Evolutionary conservation across 2,797 vertebrate genomes (phyloP).

Genomic region (Acipenser ruthenus): DNA sequence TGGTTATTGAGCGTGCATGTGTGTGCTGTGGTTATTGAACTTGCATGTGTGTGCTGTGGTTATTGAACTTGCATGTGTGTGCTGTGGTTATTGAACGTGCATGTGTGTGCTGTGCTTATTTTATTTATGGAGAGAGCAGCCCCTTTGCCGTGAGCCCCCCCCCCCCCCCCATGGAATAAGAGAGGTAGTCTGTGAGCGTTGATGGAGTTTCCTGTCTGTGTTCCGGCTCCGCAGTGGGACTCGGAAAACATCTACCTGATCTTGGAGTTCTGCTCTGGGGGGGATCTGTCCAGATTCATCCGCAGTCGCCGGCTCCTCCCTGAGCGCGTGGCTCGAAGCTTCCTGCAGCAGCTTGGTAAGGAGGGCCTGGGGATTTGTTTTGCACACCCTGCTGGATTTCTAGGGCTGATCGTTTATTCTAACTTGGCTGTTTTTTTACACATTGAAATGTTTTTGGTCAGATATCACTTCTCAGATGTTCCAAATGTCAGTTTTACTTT

Average conservation of each 20-base stretch:
- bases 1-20: too few species aligned
- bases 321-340: constrained; percentile 71
- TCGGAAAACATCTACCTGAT: constrained; percentile 89
- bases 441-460: too few species aligned
- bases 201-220: neutral
- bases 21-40: too few species aligned
- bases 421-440: too few species aligned
- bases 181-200: neutral
- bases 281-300: constrained; percentile 90
- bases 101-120: too few species aligned
- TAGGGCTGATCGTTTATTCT: too few species aligned
- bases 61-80: too few species aligned
- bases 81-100: too few species aligned
- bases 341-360: constrained; percentile 90
- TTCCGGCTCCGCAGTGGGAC: constrained; percentile 74
- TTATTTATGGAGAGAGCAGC: too few species aligned
- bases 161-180: neutral
- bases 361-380: neutral
- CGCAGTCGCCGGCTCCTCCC: constrained; percentile 76
- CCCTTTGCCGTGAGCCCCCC: neutral
- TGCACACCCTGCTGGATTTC: neutral
- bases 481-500: too few species aligned
- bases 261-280: constrained; percentile 91
- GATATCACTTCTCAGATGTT: too few species aligned
- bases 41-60: too few species aligned